phyloP scores from a whole-genome alignment of 2,888 invertebrate genomes.

The Yponomeuta plumbellus region DNA sequence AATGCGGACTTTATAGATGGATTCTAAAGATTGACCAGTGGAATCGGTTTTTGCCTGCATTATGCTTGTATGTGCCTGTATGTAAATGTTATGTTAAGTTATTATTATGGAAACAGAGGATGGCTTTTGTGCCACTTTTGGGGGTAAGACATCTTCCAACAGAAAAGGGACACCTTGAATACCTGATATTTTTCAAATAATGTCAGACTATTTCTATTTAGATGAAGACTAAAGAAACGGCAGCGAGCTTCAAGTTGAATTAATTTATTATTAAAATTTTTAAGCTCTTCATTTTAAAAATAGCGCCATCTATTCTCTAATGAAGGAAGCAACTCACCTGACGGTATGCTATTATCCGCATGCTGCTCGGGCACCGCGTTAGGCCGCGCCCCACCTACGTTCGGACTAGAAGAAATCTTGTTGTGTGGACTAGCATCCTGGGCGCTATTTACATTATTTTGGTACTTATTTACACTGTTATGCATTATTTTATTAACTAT shows the following conservation, averaged over 20 bases:
- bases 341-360: conserved; percentile 63
- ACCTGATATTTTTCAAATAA: too few relatives aligned
- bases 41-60: too few relatives aligned
- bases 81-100: too few relatives aligned
- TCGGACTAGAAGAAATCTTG: conserved; percentile 77
- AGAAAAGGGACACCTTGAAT: too few relatives aligned
- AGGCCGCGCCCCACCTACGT: conserved; percentile 65
- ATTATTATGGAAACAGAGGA: too few relatives aligned
- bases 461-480: conserved; percentile 75
- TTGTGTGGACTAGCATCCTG: conserved; percentile 74
- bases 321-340: conserved; percentile 44
- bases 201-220: too few relatives aligned
- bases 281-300: neutral
- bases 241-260: neutral
- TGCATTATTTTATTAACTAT: conserved; percentile 74
- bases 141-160: too few relatives aligned
- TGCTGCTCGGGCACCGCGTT: conserved; percentile 70
- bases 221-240: neutral
- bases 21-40: too few relatives aligned
- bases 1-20: too few relatives aligned
- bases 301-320: neutral
- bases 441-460: conserved; percentile 66
- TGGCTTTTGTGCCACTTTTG: too few relatives aligned
- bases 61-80: too few relatives aligned
- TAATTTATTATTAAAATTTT: neutral